Base-by-base conservation (phyloP, 2,113 vertebrate genomes). In the Mustela nigripes region DNA sequence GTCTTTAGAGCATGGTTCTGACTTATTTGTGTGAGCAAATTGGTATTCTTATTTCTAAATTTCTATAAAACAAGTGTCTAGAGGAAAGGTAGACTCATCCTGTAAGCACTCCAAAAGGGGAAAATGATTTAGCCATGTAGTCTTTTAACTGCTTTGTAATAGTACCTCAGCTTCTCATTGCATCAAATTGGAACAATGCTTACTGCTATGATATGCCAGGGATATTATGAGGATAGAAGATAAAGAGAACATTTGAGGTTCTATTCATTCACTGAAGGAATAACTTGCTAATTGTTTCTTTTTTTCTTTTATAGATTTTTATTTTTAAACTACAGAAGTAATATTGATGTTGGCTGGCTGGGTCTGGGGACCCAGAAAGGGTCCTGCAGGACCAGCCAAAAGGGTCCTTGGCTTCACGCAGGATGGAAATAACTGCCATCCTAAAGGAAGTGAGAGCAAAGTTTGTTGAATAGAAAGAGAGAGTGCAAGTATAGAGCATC, bases 251-350 rank as follows among this genome's bases (percentile, higher is more conserved):
- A 85, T 24, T 78, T 65, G 10, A 86, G 5, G 1, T 93, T 93
- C 33, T 95, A 7, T 31, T 92, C 39, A 28, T 11, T 92, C 62
- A 53, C 18, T n/a, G 26, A 96, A 74, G 76, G 21, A 84, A 39
- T 48, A 87, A 83, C 53, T 60, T 92, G 79, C 7, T 92, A 92
- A 89, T 48, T 93, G 18, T 8, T 69, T 87, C 83, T 53, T 4
- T 69, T 87, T 97, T 84, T 67, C 14, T 91, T 86, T 85, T 56
- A 71, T 12, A 91, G 15, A 71, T 69, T 85, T 85, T 74, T 86
- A 73, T 56, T 82, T 95, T 95, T 81, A 78, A 94, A 79, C 74
- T 86, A 90, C 11, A 86, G 16, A 90, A 56, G 26, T 78, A 92
- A 86, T 58, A 62, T 33, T 91, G 73, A 76, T 31, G 14, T 15